Evolutionary conservation across 2,797 vertebrate species (phyloP).

Genomic region (Syndactyla subalaris): DNA sequence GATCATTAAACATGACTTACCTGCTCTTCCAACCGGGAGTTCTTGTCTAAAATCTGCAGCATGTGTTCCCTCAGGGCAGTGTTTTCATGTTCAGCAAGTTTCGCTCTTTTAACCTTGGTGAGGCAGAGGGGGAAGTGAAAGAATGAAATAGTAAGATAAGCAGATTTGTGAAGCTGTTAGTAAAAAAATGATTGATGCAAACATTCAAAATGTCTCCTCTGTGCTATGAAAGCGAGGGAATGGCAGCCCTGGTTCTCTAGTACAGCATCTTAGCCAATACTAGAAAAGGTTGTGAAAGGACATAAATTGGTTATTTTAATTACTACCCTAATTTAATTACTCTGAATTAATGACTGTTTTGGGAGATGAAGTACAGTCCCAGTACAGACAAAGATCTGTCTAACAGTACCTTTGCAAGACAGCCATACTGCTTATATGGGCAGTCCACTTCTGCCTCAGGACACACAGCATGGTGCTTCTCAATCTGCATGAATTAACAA

Average conservation of each 20-base stretch:
- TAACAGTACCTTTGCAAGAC: slow-evolving; percentile 78
- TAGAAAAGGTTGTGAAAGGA: not conserved
- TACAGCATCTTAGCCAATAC: not conserved
- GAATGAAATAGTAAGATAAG: not conserved
- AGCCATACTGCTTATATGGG: slow-evolving; percentile 84
- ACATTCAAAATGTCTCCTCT: not conserved
- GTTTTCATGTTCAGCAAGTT: slow-evolving; percentile 83
- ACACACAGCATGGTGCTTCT: slow-evolving; percentile 78
- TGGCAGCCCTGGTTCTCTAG: not conserved
- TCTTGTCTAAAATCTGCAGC: slow-evolving; percentile 87
- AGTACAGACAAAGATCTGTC: not conserved
- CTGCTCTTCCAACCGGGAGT: slow-evolving; percentile 82
- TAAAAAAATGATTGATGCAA: not conserved
- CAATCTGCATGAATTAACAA: slow-evolving; percentile 71
- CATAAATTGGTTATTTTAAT: not conserved
- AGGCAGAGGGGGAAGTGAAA: not conserved
- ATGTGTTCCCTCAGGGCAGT: slow-evolving; percentile 84
- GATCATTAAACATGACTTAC: slow-evolving; percentile 63
- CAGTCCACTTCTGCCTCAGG: slow-evolving; percentile 84
- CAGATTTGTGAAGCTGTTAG: not conserved
- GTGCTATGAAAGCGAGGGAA: not conserved
- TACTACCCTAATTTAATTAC: not conserved
- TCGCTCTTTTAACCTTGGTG: slow-evolving; percentile 80
- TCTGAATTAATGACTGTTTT: not conserved
- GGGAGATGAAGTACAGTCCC: not conserved